These are phyloP conservation scores for Hippocampus kuda DNA, from an alignment of 2,797 vertebrate species.

Conservation along the genomic window DNA sequence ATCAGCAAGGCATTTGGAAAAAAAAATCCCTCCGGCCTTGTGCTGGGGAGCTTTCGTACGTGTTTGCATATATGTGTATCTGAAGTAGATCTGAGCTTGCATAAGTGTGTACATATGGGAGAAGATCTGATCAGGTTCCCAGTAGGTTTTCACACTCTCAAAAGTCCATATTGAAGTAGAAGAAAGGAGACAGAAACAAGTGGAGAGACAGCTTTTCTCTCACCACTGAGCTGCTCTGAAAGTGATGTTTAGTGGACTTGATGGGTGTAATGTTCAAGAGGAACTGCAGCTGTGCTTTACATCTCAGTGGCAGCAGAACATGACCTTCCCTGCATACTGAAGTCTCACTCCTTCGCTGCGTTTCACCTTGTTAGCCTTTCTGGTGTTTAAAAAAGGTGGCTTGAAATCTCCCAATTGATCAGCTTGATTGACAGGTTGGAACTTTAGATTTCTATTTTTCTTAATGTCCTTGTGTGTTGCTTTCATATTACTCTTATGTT, in stretches of 20 bases:
- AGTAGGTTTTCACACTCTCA: slow-evolving; percentile 13
- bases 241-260: background rate
- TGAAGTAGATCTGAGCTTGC: background rate
- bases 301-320: slow-evolving; percentile 17
- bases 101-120: slow-evolving; percentile 7
- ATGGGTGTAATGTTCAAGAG: background rate
- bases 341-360: slow-evolving; percentile 6
- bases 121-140: slow-evolving; percentile 17
- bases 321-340: slow-evolving; percentile 28
- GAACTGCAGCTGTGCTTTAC: slow-evolving; percentile 2
- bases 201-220: background rate
- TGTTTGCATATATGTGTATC: background rate
- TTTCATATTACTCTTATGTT: background rate
- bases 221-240: background rate
- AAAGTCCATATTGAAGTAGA: background rate
- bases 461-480: background rate
- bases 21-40: slow-evolving; percentile 36
- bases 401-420: slow-evolving; percentile 7
- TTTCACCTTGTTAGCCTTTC: slow-evolving; percentile 10
- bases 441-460: background rate
- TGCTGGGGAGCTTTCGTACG: background rate
- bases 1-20: slow-evolving; percentile 28
- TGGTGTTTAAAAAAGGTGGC: background rate
- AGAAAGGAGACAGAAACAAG: slow-evolving; percentile 8
- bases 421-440: slow-evolving; percentile 1